These are phyloP conservation scores for Pogoniulus pusillus DNA, from an alignment of 2,797 vertebrate species.

Conservation along the genomic window DNA sequence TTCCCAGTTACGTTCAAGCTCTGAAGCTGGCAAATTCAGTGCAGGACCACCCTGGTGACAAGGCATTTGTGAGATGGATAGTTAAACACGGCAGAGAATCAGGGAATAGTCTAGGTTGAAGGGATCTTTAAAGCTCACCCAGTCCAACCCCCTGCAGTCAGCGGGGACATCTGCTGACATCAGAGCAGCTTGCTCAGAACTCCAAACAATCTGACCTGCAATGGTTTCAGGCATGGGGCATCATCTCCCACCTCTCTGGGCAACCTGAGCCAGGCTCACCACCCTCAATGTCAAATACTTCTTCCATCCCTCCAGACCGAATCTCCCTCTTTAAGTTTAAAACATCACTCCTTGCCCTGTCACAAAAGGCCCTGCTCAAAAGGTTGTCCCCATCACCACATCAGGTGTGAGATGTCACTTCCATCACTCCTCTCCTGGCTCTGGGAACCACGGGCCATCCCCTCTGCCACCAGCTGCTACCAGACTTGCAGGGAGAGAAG, in stretches of 20 bases:
- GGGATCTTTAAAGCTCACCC: neutral
- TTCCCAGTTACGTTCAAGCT: neutral
- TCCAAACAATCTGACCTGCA: neutral
- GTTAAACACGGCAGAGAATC: neutral
- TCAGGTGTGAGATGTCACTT: neutral
- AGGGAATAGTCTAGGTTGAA: neutral
- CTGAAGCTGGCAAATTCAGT: too few relatives aligned
- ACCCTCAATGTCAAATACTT: neutral
- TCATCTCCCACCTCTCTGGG: neutral
- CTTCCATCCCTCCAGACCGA: neutral
- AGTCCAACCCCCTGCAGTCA: neutral
- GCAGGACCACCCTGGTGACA: neutral
- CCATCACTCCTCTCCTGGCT: neutral
- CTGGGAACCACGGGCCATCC: neutral
- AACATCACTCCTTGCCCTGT: neutral
- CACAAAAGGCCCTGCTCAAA: neutral
- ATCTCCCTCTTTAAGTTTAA: neutral
- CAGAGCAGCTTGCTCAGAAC: neutral
- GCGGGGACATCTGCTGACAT: neutral
- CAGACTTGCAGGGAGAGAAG: neutral
- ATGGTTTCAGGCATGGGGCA: neutral
- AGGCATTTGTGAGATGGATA: fast-evolving
- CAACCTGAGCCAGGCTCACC: neutral
- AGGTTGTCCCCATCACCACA: neutral
- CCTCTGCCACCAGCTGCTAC: neutral